These are phyloP conservation scores for Acrossocheilus wenchowensis DNA, from an alignment of 2,797 vertebrate species.

Conservation along the genomic window DNA sequence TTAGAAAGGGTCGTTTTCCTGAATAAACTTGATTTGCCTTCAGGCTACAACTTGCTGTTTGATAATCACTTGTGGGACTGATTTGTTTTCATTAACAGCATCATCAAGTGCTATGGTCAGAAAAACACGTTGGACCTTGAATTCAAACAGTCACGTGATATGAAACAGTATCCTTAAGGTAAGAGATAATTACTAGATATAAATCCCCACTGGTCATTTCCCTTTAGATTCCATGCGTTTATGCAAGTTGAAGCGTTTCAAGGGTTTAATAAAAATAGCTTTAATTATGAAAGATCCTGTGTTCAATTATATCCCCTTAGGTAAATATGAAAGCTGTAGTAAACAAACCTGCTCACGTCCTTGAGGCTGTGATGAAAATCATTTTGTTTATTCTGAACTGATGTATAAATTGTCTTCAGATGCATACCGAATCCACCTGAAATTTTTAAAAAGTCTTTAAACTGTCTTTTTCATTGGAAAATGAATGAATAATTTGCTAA, in stretches of 20 bases:
- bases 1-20: conserved; percentile 15
- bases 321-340: conserved; percentile 23
- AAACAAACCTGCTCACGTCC: conserved; percentile 7
- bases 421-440: not conserved
- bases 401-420: not conserved
- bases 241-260: not conserved
- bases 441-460: not conserved
- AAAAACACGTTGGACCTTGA: not conserved
- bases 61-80: conserved; percentile 2
- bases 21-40: conserved; percentile 7
- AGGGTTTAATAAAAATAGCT: conserved; percentile 10
- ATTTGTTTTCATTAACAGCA: conserved; percentile 29
- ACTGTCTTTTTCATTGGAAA: not conserved
- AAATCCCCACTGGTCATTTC: conserved; percentile 22
- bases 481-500: not conserved
- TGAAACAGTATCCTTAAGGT: conserved; percentile 11
- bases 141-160: conserved; percentile 16
- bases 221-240: conserved; percentile 4
- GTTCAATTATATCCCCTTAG: conserved; percentile 31
- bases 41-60: not conserved
- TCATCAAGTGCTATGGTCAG: not conserved
- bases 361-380: conserved; percentile 1
- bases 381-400: not conserved
- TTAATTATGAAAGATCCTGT: conserved; percentile 19
- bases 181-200: conserved; percentile 38